Evolutionary conservation across 1,140 invertebrate genomes (phyloP), one percentile per base, ranked within the genome.

Genomic region (Rhopalosiphum maidis): DNA sequence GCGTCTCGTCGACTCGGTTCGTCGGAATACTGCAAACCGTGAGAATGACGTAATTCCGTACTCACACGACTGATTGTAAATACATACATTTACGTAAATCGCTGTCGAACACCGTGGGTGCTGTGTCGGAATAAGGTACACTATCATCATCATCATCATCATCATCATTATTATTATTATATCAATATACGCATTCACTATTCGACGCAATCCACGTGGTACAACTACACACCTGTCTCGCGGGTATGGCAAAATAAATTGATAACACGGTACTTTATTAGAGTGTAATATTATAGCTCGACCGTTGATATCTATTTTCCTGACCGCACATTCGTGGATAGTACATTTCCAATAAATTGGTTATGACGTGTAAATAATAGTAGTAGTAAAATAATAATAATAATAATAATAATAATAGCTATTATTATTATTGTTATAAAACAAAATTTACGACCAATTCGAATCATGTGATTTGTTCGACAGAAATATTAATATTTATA

Each of bases 41-140:
- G 60, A 77, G 30, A 77, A 77, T 77, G 60, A 21, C n/a, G 30
- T 77, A 77, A 77, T 77, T 77, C n/a, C 60, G 30, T 77, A 77
- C n/a, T n/a, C 30, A 7, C 15, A 18, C 4, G 30, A n/a, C 60
- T 77, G 30, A 77, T 77, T 77, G 60, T 77, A 77, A 77, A 77
- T 77, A n/a, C n/a, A 77, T n/a, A n/a, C 60, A 77, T 77, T 68
- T 77, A 77, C 60, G 30, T 77, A 77, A 77, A 77, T 77, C n/a
- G n/a, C 30, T 77, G 23, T 77, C 60, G 60, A 77, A 77, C n/a
- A 77, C 60, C 2, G 30, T 77, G 60, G 60, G 15, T 77, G 60
- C 30, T 18, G n/a, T n/a, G 60, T n/a, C n/a, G 30, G 60, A 77
- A 77, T 77, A n/a, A 77, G 60, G 60, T 68, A n/a, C 60, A 77